phyloP scores from a whole-genome alignment of 1,140 invertebrate species.

The Camponotus vicinus region DNA sequence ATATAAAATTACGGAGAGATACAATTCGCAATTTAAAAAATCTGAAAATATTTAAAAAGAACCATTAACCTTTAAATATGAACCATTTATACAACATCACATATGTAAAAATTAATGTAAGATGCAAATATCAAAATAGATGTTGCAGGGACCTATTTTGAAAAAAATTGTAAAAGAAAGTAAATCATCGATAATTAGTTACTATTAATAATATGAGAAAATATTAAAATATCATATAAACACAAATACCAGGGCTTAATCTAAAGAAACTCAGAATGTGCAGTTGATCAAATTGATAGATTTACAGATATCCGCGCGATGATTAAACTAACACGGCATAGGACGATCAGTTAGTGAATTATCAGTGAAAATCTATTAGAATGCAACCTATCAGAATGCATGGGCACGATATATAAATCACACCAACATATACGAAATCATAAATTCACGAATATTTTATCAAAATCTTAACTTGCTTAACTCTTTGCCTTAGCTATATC shows the following conservation, averaged over 20 bases:
- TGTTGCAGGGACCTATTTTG: too few relatives aligned
- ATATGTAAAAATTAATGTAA: neutral
- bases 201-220: neutral
- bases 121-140: neutral
- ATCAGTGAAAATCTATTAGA: constrained; percentile 24
- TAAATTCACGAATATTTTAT: neutral
- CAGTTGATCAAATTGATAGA: constrained; percentile 4
- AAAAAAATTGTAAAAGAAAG: neutral
- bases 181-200: neutral
- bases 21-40: neutral
- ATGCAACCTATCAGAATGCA: neutral
- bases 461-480: too few relatives aligned
- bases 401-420: neutral
- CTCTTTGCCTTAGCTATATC: neutral
- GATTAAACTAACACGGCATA: constrained; percentile 27
- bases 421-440: neutral
- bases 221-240: neutral
- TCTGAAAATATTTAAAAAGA: neutral
- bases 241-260: neutral
- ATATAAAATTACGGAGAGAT: neutral
- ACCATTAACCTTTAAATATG: neutral
- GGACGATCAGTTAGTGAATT: constrained; percentile 9
- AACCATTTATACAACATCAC: neutral
- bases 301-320: constrained; percentile 9
- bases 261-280: neutral